phyloP scores from a whole-genome alignment of 92 coral and sea anemone species.

The Heteractis magnifica region DNA sequence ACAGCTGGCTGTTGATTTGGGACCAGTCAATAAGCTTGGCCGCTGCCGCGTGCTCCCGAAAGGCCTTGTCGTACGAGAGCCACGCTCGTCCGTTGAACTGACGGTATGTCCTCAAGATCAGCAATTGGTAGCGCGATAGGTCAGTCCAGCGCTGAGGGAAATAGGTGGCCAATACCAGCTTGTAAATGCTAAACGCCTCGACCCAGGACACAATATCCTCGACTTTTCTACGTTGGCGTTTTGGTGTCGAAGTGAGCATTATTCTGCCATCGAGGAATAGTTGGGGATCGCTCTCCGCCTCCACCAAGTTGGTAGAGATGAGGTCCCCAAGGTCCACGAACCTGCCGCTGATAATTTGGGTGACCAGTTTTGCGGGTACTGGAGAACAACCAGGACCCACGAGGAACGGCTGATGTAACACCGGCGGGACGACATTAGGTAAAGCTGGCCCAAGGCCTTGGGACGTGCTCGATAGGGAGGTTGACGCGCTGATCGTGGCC shows the following conservation, averaged over 20 bases:
- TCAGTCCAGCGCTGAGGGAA: slow-evolving; percentile 30
- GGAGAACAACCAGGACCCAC: slow-evolving; percentile 12
- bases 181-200: slow-evolving; percentile 37
- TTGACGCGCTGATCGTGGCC: too few species aligned
- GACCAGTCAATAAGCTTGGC: too few species aligned
- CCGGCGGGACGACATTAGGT: too few species aligned
- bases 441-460: too few species aligned
- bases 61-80: too few species aligned
- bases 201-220: slow-evolving; percentile 35
- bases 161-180: slow-evolving; percentile 11
- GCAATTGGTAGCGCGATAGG: too few species aligned
- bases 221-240: slow-evolving; percentile 2
- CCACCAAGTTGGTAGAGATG: neutral
- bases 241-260: slow-evolving; percentile 27
- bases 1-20: too few species aligned
- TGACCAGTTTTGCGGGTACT: too few species aligned
- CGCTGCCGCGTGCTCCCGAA: too few species aligned
- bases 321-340: slow-evolving; percentile 29
- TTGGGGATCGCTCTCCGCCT: slow-evolving; percentile 31
- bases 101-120: slow-evolving; percentile 12
- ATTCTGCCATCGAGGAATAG: slow-evolving; percentile 32
- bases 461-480: too few species aligned
- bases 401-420: slow-evolving; percentile 16
- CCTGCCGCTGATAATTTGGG: too few species aligned
- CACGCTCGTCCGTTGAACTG: slow-evolving; percentile 17